phyloP scores from a whole-genome alignment of 2,888 invertebrate genomes.

The Bruchidius siliquastri region DNA sequence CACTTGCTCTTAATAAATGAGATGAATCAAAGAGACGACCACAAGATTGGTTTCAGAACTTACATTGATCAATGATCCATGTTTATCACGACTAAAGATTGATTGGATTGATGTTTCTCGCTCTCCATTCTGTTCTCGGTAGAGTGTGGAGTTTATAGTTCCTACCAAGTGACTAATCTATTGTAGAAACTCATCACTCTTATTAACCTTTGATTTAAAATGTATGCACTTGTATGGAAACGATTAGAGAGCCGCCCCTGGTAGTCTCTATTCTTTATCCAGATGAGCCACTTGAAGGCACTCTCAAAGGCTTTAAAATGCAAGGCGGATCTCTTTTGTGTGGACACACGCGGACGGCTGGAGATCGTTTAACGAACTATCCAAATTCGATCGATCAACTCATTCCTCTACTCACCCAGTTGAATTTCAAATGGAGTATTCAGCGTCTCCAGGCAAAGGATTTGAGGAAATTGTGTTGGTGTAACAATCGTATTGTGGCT shows the following conservation, averaged over 20 bases:
- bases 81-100: no score
- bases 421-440: neutral
- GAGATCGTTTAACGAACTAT: neutral
- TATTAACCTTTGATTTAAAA: no score
- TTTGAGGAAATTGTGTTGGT: neutral
- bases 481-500: neutral
- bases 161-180: no score
- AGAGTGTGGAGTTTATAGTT: no score
- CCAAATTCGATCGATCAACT: neutral
- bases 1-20: no score
- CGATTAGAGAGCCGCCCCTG: neutral
- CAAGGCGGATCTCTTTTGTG: neutral
- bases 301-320: neutral
- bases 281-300: neutral
- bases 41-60: no score
- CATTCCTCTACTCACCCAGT: neutral
- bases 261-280: neutral
- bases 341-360: neutral
- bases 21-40: no score
- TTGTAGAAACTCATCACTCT: no score
- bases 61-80: no score
- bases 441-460: neutral
- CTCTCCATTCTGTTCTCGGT: no score
- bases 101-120: no score
- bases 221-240: neutral